Evolutionary conservation across 2,113 vertebrate genomes (phyloP).

Genomic region (Emydura subglobosa): DNA sequence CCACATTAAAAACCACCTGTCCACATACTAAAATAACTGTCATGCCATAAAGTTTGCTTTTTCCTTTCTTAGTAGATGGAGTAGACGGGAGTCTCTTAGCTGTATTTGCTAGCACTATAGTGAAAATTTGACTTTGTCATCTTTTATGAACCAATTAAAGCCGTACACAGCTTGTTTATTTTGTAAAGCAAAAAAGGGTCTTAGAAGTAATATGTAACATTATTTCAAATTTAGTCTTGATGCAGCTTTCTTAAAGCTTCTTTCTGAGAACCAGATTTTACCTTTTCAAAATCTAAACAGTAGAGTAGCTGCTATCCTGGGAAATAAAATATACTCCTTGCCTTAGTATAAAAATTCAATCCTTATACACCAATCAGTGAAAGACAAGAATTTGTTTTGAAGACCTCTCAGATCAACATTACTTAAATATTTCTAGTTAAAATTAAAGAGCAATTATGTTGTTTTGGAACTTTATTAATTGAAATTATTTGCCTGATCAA

Average conservation of each 20-base stretch:
- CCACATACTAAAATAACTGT: conserved; percentile 65
- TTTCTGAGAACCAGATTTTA: background rate
- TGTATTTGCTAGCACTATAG: conserved; percentile 52
- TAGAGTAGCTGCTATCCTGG: background rate
- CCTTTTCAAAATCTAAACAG: background rate
- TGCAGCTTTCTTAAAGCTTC: background rate
- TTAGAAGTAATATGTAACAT: conserved; percentile 3
- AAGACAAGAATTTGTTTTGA: background rate
- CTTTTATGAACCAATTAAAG: conserved; percentile 64
- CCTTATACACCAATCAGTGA: background rate
- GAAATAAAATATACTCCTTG: background rate
- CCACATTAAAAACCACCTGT: conserved; percentile 65
- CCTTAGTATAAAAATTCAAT: background rate
- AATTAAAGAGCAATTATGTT: background rate
- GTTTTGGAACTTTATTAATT: conserved; percentile 5
- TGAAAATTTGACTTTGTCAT: conserved; percentile 29
- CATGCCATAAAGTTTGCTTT: conserved; percentile 68
- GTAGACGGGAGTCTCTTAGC: conserved; percentile 51
- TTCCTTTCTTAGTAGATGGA: conserved; percentile 58
- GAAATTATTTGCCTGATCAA: background rate
- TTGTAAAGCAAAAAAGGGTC: background rate
- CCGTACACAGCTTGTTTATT: background rate
- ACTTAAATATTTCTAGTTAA: background rate
- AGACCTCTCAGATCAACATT: background rate
- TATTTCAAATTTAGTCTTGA: background rate